Percentiles rank a stretch among this genome's conserved stretches.
Evolutionary conservation across 2,113 vertebrate genomes (phyloP).

Genomic region (Cinclus cinclus): DNA sequence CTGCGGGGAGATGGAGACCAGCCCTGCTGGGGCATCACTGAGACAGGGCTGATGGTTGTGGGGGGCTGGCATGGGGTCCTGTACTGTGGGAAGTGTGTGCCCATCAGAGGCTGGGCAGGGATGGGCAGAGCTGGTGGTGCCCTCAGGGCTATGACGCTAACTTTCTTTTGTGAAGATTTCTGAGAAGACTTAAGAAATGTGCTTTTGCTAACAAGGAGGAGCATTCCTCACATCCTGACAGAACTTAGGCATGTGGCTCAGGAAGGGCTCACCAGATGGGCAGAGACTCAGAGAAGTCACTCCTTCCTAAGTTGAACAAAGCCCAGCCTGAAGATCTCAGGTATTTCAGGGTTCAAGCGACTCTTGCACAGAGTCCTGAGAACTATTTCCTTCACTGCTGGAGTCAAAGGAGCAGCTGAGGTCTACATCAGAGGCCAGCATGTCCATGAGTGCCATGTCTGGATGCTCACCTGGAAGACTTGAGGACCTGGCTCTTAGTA

Average conservation of each 20-base stretch:
- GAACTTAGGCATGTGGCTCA: background rate
- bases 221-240: background rate
- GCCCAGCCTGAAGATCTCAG: background rate
- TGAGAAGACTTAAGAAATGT: background rate
- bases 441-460: background rate
- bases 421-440: background rate
- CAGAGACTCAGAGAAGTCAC: background rate
- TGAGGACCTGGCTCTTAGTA: background rate
- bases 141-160: background rate
- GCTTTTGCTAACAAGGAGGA: background rate
- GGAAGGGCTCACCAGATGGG: background rate
- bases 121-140: background rate
- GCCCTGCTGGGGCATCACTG: accelerated
- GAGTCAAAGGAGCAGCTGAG: background rate
- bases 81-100: background rate
- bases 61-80: background rate
- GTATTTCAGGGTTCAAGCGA: background rate
- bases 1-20: accelerated
- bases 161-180: background rate
- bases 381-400: background rate
- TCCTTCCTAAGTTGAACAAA: background rate
- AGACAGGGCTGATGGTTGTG: background rate
- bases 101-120: background rate
- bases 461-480: background rate
- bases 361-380: background rate